These are phyloP conservation scores for Cerastis leucographa DNA, from an alignment of 2,888 invertebrate species.

Conservation along the genomic window DNA sequence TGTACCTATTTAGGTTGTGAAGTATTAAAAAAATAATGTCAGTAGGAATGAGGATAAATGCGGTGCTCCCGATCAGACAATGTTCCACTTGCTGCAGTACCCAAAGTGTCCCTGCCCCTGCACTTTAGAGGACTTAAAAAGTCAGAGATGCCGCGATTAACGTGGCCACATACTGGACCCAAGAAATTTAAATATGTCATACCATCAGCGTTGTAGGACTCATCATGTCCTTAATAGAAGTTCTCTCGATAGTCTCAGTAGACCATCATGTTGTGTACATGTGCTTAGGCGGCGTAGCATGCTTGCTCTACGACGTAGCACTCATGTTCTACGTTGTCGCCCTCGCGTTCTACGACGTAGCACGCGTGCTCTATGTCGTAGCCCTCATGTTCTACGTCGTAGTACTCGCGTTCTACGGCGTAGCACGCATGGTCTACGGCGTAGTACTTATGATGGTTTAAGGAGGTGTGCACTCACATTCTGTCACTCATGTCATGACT, in stretches of 20 bases:
- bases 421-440: too few species aligned
- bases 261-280: too few species aligned
- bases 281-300: not conserved
- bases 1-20: not conserved
- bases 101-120: not conserved
- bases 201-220: not conserved
- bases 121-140: not conserved
- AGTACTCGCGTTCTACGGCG: too few species aligned
- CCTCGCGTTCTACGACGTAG: too few species aligned
- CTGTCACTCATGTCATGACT: not conserved
- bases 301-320: not conserved
- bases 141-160: too few species aligned
- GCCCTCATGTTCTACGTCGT: too few species aligned
- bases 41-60: not conserved
- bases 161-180: too few species aligned
- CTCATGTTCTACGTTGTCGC: not conserved
- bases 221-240: too few species aligned
- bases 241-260: not conserved
- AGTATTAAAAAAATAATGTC: not conserved
- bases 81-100: not conserved
- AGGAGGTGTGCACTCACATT: not conserved
- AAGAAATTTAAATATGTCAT: too few species aligned
- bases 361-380: too few species aligned
- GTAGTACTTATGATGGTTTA: too few species aligned
- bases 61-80: not conserved